Conservation (phyloP, 2,888 invertebrate species). For the Callyntrura guangdongensis region DNA sequence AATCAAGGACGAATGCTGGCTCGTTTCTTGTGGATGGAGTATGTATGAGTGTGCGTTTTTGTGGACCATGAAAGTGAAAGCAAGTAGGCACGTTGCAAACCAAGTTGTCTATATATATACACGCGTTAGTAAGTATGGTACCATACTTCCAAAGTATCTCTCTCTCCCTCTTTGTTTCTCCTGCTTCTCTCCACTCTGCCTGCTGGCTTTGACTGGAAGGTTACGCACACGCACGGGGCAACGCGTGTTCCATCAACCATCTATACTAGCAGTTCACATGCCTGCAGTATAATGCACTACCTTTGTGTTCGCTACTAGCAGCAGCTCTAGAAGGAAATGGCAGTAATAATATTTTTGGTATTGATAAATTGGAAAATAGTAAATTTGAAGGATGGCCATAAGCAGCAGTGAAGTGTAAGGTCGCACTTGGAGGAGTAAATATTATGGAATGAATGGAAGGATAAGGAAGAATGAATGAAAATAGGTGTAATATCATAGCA, state of each 20-base stretch:
- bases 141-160: background rate
- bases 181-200: too few species aligned
- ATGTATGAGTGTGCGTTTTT: background rate
- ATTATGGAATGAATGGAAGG: slow-evolving; percentile 35
- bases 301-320: background rate
- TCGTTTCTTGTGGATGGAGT: slow-evolving; percentile 60
- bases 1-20: slow-evolving; percentile 76
- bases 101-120: slow-evolving; percentile 60
- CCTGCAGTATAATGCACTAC: background rate
- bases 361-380: slow-evolving; percentile 52
- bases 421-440: slow-evolving; percentile 40
- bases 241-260: slow-evolving; percentile 68
- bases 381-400: slow-evolving; percentile 60
- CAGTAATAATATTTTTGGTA: slow-evolving; percentile 41
- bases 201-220: slow-evolving; percentile 52
- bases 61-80: slow-evolving; percentile 80
- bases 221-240: slow-evolving; percentile 65
- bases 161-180: background rate
- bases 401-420: slow-evolving; percentile 59
- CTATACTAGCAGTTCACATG: background rate
- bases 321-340: background rate
- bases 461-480: slow-evolving; percentile 60
- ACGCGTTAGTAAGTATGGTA: background rate
- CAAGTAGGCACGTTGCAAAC: slow-evolving; percentile 70
- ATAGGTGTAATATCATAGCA: background rate